Base-by-base conservation (phyloP, 2,113 vertebrate genomes). In the Gopherus flavomarginatus region DNA sequence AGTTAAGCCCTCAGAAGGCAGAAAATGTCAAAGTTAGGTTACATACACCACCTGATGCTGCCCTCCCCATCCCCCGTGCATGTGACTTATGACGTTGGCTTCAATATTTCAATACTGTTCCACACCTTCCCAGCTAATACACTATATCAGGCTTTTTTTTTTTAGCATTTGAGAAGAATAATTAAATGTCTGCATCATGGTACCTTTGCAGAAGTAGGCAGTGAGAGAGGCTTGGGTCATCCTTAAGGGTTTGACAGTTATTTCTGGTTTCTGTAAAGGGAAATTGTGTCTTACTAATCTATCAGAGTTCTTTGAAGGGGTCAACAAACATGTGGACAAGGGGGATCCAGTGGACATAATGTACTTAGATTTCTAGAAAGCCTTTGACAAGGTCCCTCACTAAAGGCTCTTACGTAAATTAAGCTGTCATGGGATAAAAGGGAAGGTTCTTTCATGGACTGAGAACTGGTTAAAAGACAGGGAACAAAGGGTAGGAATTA, bases 101-200 rank as follows among this genome's bases (percentile, higher is more conserved):
- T 21, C 6, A 3, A 44, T 47, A 12, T 8, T 5, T 42, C 69
- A 6, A 44, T 16, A 29, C 42, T 13, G 13, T 38, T n/a, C 31
- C 62, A n/a, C 35, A 35, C 17, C 35, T 59, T 53, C 69, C 17
- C 38, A 1, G 2, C 26, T 80, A 4, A 38, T 27, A 38, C 3
- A 1, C 0, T 0, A 3, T 72, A 8, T 24, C 9, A 3, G 69
- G 24, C 3, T 21, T 0, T 49, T 22, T 38, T 38, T n/a, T 22
- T 38, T 21, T 3, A 5, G 0, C 3, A 49, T 53, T 56, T 13
- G 0, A 0, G 0, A 21, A 1, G 47, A 62, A 19, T 1, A 0
- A 6, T 3, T 2, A 13, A 1, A 83, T n/a, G 29, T 4, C 6
- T 59, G 2, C 1, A 14, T 35, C 53, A 47, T 83, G 54, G 14